Evolutionary conservation across 1,140 invertebrate species (phyloP), one percentile per base, ranked within the genome.

Genomic region (Arion vulgaris): DNA sequence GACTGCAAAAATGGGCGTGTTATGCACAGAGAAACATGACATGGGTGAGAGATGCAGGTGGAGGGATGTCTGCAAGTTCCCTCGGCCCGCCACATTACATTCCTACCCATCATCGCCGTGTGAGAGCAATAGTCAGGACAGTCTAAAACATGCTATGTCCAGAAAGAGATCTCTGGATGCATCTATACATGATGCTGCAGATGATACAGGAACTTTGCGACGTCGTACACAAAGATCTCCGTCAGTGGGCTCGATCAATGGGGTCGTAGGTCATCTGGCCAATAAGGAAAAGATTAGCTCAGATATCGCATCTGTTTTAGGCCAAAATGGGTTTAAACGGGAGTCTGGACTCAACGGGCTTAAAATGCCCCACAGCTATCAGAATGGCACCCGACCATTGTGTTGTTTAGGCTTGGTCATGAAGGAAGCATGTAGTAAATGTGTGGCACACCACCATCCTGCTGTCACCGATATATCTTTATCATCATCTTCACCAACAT

Each of bases 11-110:
- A 81, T 81, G 80, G 80, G 80, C 1, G 80, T 81, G 23, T 57
- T 81, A 49, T 81, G 80, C 49, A 74, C 80, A n/a, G 80, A 81
- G 69, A 81, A 74, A 39, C 41, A 73, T 53, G 49, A 45, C 71
- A n/a, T 19, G n/a, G 51, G 51, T 1, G 49, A 73, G 13, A 49
- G 38, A 32, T 68, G 71, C 19, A 19, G 39, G 19, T 32, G 34
- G 19, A 71, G 71, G 28, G 23, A 74, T 9, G 11, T 71, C 9
- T 49, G 32, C 23, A 62, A 9, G 1, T 81, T 49, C 0, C 80
- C 80, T 23, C 57, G 62, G 0, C 80, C 80, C 49, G 69, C 80
- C 32, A 57, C 45, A 32, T 36, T 81, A 26, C 80, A 69, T 28
- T 81, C 69, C 34, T 81, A 57, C 28, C 71, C 80, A 9, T 26